Evolutionary conservation across 2,888 invertebrate species (phyloP), one percentile per base, ranked within the genome.

Genomic region (Slavum lentiscoides): DNA sequence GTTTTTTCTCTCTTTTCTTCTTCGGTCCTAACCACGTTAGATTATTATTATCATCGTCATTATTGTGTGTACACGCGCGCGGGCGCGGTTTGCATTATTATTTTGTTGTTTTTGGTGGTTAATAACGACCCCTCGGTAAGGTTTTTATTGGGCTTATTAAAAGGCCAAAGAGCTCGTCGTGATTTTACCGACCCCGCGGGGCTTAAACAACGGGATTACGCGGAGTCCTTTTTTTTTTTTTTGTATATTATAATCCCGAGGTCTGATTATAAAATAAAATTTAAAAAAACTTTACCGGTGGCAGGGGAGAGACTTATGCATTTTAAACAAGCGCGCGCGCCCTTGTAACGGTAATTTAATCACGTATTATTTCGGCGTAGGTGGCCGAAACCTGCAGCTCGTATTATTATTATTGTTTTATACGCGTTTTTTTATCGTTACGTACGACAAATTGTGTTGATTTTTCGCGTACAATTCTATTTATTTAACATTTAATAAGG

Each of bases 61-160:
- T 43, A 53, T 30, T 74, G 55, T 39, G 53, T 55, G 39, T 55
- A 53, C 49, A 1, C 13, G 3, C 49, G 49, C 15, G 11, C 49
- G 4, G 0, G 6, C 58, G 37, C 17, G 69, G 69, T 19, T 19
- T 17, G 23, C 9, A 30, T n/a, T n/a, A 6, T 72, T 59, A 39
- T 72, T 72, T 69, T 8, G 21, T 23, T 53, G 5, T 62, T 62
- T 23, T 23, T 61, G 8, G 5, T 15, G 21, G 13, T 61, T 53
- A 69, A 11, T 11, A 55, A 74, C 53, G 19, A 37, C 39, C 70
- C 55, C 39, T 80, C 55, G 37, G 64, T 61, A 37, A 69, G 43
- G 49, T 58, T 74, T 80, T 72, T 80, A 70, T 72, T 58, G 66
- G 55, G 70, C 64, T 80, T 80, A 80, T 80, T 80, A 69, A 77